Conservation (phyloP, 2,797 vertebrate genomes). For the Eupleurogrammus muticus region DNA sequence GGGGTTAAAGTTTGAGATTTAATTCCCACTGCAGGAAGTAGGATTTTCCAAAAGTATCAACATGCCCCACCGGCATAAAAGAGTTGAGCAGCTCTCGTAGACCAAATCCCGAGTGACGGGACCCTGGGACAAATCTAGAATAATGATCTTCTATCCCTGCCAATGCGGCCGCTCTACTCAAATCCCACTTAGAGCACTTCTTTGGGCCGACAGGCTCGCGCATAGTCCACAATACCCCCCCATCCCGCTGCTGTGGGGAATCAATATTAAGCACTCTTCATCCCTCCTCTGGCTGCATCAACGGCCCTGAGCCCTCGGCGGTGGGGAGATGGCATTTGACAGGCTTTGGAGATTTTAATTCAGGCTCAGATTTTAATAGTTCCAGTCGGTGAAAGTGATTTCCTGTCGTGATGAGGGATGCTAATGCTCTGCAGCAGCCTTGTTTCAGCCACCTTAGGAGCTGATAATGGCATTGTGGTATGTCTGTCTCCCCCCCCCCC, state of each 20-base stretch:
- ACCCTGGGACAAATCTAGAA: conserved; percentile 66
- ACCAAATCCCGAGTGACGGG: conserved; percentile 55
- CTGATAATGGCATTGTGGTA: conserved; percentile 56
- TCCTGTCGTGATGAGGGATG: conserved; percentile 72
- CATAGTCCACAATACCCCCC: conserved; percentile 27
- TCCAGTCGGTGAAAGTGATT: conserved; percentile 64
- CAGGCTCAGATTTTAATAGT: conserved; percentile 69
- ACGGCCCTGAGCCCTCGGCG: conserved; percentile 49
- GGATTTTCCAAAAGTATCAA: conserved; percentile 23
- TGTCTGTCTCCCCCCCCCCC: conserved; percentile 28
- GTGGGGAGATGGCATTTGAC: conserved; percentile 55
- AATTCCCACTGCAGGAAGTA: no score
- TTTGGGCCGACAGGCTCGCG: conserved; percentile 26
- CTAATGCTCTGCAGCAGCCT: conserved; percentile 57
- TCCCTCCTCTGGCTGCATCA: conserved; percentile 56
- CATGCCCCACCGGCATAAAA: conserved; percentile 28
- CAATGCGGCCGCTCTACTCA: conserved; percentile 48
- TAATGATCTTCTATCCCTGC: conserved; percentile 63
- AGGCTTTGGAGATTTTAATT: conserved; percentile 72
- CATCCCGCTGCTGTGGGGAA: conserved; percentile 48
- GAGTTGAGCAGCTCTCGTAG: conserved; percentile 12
- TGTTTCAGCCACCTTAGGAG: conserved; percentile 66
- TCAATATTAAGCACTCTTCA: conserved; percentile 75
- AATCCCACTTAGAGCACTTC: conserved; percentile 57
- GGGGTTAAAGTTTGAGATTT: conserved; percentile 15